Conservation (phyloP, 2,797 vertebrate species). For the Rhyacichthys aspro region DNA sequence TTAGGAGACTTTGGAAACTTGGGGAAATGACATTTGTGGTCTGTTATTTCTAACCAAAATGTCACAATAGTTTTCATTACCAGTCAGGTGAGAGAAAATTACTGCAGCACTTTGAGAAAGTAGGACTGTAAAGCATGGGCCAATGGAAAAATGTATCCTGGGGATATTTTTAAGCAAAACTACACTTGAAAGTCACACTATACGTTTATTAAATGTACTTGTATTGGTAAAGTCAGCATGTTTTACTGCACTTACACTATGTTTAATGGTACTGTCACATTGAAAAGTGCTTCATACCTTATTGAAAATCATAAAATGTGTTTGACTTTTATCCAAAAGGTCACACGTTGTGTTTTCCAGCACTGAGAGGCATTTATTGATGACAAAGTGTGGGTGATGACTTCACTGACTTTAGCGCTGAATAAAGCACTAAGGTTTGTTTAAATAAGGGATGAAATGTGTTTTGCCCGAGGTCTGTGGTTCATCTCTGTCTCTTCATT, state of each 20-base stretch:
- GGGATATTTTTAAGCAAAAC: neutral
- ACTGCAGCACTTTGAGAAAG: constrained; percentile 7
- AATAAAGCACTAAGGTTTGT: neutral
- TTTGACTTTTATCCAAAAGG: too few species aligned
- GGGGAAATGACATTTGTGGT: neutral
- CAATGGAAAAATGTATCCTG: constrained; percentile 11
- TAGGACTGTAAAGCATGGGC: neutral
- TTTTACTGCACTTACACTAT: neutral
- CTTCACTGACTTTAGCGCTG: neutral
- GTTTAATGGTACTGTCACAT: too few species aligned
- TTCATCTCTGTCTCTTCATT: constrained; percentile 23
- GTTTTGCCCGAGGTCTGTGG: constrained; percentile 5
- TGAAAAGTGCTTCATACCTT: too few species aligned
- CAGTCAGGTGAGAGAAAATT: neutral
- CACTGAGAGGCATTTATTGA: too few species aligned
- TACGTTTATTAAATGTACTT: neutral
- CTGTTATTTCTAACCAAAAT: neutral
- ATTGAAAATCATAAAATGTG: too few species aligned
- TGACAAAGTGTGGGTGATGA: neutral
- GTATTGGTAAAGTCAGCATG: neutral
- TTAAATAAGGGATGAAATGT: neutral
- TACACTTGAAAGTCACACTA: neutral
- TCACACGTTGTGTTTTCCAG: too few species aligned
- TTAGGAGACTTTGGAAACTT: constrained; percentile 12
- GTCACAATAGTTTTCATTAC: constrained; percentile 5